phyloP scores from a whole-genome alignment of 2,888 invertebrate species.

The Heteropelma amictum region DNA sequence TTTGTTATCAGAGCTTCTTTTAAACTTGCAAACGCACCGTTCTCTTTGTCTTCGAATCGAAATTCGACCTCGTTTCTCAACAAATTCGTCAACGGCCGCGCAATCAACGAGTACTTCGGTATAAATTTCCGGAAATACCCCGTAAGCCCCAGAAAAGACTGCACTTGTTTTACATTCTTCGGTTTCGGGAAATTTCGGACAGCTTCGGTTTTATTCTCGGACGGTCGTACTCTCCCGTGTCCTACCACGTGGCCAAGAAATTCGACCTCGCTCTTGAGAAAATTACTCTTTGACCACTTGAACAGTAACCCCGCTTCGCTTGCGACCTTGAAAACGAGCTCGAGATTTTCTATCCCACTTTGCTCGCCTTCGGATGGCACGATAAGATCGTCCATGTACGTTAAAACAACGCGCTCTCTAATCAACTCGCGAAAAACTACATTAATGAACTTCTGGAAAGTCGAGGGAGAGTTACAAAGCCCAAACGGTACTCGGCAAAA shows the following conservation, averaged over 20 bases:
- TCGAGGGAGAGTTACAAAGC: slow-evolving; percentile 2
- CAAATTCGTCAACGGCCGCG: background rate
- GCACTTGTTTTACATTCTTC: background rate
- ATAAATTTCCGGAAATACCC: background rate
- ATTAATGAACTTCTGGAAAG: slow-evolving; percentile 41
- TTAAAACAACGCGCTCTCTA: background rate
- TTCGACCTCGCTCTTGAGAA: background rate
- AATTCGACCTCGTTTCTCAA: too few species aligned
- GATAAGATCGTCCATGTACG: background rate
- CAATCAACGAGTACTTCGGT: background rate
- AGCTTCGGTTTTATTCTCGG: background rate
- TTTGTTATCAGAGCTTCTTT: background rate
- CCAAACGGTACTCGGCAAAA: slow-evolving; percentile 1
- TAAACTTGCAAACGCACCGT: background rate
- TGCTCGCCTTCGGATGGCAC: background rate
- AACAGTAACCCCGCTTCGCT: background rate
- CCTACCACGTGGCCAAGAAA: background rate
- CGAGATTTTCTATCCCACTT: background rate
- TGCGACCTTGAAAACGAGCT: background rate
- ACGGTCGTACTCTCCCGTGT: background rate
- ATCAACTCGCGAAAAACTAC: too few species aligned
- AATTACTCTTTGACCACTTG: background rate
- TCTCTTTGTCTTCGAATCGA: background rate
- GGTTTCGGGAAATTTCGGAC: too few species aligned
- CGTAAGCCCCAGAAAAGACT: background rate